These are phyloP conservation scores for Beroe forskalii DNA, from an alignment of 37 sponge, comb jelly and placozoan genomes.

Conservation along the genomic window DNA sequence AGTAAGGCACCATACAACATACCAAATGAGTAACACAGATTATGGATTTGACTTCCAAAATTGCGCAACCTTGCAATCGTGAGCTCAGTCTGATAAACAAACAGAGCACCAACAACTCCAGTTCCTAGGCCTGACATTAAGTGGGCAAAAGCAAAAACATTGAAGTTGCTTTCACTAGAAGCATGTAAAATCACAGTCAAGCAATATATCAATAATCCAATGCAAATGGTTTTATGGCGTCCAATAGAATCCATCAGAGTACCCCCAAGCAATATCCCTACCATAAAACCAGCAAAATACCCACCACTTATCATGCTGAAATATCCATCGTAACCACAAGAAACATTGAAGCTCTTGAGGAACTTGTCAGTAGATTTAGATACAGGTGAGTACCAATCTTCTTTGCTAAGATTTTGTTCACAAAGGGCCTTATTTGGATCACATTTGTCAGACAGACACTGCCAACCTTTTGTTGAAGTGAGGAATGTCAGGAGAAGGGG, in stretches of 20 bases:
- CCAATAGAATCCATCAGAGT: slow-evolving; percentile 35
- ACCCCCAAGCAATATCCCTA: slow-evolving; percentile 44
- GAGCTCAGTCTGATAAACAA: slow-evolving; percentile 53
- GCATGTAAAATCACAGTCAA: slow-evolving; percentile 33
- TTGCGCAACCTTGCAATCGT: slow-evolving; percentile 34
- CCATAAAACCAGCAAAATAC: slow-evolving; percentile 49
- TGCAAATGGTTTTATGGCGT: background rate
- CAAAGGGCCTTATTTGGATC: background rate
- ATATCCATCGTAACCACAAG: slow-evolving; percentile 45
- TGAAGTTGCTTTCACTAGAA: background rate
- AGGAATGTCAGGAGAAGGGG: slow-evolving; percentile 56
- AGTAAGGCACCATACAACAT: slow-evolving; percentile 42
- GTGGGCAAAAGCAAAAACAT: slow-evolving; percentile 45
- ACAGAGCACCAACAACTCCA: slow-evolving; percentile 35
- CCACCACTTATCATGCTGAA: slow-evolving; percentile 37
- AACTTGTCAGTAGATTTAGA: slow-evolving; percentile 56
- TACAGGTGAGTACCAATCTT: slow-evolving; percentile 30
- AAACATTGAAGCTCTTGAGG: slow-evolving; percentile 11
- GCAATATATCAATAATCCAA: slow-evolving; percentile 9
- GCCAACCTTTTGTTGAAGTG: slow-evolving; percentile 60
- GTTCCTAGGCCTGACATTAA: background rate
- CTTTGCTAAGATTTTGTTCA: background rate
- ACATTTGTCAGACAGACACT: slow-evolving; percentile 57
- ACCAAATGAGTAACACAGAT: background rate
- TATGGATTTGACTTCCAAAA: slow-evolving; percentile 40